phyloP scores from a whole-genome alignment of 2,888 invertebrate species.

The Hypomecis punctinalis region DNA sequence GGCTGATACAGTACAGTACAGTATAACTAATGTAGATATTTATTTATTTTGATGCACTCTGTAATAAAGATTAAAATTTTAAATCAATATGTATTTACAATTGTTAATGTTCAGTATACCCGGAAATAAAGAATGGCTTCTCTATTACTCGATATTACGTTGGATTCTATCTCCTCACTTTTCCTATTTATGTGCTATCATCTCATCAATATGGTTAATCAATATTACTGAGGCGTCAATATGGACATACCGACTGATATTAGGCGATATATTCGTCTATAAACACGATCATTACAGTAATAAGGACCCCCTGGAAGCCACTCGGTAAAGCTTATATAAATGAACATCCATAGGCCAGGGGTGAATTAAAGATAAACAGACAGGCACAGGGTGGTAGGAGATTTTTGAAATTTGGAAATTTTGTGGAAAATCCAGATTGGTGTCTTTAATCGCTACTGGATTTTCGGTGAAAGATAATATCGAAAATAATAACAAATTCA shows the following conservation, averaged over 20 bases:
- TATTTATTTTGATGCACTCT: no score
- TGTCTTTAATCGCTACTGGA: no score
- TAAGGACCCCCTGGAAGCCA: constrained; percentile 24
- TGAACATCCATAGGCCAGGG: constrained; percentile 16
- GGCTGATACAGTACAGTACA: no score
- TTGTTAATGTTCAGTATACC: no score
- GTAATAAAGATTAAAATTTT: no score
- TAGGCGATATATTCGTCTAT: constrained; percentile 21
- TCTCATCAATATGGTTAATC: constrained; percentile 15
- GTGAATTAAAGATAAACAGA: constrained; percentile 1
- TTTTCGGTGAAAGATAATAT: no score
- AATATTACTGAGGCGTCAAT: constrained; percentile 13
- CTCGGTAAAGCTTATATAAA: constrained; percentile 11
- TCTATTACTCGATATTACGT: no score
- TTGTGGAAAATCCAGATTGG: neutral
- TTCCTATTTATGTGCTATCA: constrained; percentile 7
- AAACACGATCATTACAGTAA: constrained; percentile 28
- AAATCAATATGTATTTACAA: no score
- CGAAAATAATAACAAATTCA: no score
- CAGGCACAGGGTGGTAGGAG: neutral
- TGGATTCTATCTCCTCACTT: no score
- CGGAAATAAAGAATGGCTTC: no score
- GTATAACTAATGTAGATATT: no score
- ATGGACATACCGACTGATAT: constrained; percentile 22
- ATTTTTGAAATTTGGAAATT: neutral